phyloP scores from a whole-genome alignment of 2,113 vertebrate genomes.

The Erinaceus europaeus region DNA sequence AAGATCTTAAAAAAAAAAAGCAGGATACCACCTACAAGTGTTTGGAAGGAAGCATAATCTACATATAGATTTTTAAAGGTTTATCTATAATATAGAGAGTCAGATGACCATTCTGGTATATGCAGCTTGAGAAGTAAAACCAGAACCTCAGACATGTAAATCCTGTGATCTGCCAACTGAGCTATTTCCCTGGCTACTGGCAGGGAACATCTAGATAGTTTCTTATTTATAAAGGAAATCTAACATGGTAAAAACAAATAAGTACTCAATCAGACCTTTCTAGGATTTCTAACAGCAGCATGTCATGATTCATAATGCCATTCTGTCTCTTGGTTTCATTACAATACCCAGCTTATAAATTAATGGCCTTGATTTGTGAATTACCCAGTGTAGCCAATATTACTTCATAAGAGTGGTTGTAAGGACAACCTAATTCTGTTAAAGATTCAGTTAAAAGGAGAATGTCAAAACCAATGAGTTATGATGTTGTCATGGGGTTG shows the following conservation, averaged over 20 bases:
- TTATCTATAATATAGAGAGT: no score
- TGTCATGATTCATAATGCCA: background rate
- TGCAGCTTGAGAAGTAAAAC: no score
- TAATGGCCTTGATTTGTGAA: background rate
- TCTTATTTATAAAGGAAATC: background rate
- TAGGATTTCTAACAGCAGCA: background rate
- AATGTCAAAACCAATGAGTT: constrained; percentile 63
- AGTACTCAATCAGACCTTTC: background rate
- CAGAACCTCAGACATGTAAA: no score
- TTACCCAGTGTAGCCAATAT: constrained; percentile 9
- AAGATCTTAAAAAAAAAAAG: no score
- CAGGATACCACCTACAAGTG: no score
- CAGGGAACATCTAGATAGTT: background rate
- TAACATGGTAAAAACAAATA: background rate
- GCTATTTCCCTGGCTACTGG: background rate
- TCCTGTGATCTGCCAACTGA: no score
- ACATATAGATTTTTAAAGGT: no score
- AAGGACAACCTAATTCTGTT: constrained; percentile 67
- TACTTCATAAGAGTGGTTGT: constrained; percentile 4
- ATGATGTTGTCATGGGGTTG: constrained; percentile 76
- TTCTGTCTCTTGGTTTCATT: background rate
- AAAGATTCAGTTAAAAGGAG: constrained; percentile 82
- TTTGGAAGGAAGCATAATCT: no score
- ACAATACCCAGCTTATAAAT: background rate
- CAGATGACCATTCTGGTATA: no score